phyloP scores from a whole-genome alignment of 2,113 vertebrate species.

The Corydoras sp. region DNA sequence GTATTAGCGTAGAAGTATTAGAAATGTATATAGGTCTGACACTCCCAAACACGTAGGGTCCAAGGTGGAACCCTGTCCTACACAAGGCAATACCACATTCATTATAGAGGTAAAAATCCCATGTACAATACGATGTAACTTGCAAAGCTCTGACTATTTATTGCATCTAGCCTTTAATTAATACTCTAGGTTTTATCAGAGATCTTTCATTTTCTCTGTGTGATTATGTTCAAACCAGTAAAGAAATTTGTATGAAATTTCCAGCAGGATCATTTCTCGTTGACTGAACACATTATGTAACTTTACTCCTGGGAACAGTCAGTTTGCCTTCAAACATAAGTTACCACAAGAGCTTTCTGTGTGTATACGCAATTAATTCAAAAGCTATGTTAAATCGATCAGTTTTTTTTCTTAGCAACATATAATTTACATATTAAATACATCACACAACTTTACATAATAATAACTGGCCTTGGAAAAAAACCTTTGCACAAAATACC shows the following conservation, averaged over 20 bases:
- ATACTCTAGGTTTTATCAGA: no score
- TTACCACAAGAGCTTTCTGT: constrained; percentile 2
- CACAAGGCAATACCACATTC: no score
- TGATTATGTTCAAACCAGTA: constrained; percentile 3
- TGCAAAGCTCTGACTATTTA: no score
- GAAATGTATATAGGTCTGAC: no score
- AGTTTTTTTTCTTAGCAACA: constrained; percentile 14
- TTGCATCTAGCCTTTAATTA: no score
- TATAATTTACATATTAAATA: constrained; percentile 6
- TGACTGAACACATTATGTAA: constrained; percentile 6
- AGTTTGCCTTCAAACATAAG: constrained; percentile 11
- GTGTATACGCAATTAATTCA: constrained; percentile 15
- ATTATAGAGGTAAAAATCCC: no score
- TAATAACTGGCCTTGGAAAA: neutral
- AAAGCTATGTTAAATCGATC: constrained; percentile 25
- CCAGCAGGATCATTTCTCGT: constrained; percentile 4
- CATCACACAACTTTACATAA: neutral
- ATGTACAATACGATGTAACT: no score
- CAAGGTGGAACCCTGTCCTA: no score
- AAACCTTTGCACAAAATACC: neutral
- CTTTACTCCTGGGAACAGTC: neutral
- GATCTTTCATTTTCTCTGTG: no score
- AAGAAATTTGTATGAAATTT: constrained; percentile 5
- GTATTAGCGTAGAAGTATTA: no score
- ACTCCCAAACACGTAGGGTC: no score